phyloP scores from a whole-genome alignment of 2,113 vertebrate genomes.

The Vicugna pacos region DNA sequence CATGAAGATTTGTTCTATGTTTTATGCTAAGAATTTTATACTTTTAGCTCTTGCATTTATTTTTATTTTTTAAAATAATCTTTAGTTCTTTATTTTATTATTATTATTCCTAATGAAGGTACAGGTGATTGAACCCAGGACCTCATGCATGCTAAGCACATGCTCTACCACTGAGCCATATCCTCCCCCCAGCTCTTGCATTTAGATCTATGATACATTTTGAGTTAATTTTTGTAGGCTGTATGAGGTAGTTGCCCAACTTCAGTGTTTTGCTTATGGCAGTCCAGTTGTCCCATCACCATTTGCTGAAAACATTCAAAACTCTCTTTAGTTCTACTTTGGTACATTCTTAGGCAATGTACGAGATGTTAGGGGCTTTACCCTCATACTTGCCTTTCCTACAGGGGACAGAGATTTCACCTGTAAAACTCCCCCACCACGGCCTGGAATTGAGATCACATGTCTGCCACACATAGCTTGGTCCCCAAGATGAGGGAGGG shows the following conservation, averaged over 20 bases:
- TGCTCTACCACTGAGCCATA: too few species aligned
- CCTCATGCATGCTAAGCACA: too few species aligned
- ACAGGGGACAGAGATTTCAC: not conserved
- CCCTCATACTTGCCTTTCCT: not conserved
- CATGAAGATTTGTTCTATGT: not conserved
- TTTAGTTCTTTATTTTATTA: too few species aligned
- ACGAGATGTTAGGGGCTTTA: not conserved
- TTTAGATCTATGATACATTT: not conserved
- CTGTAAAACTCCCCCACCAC: not conserved
- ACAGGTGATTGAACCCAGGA: too few species aligned
- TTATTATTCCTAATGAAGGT: too few species aligned
- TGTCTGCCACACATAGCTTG: not conserved
- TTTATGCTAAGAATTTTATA: not conserved
- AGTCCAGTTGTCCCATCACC: not conserved
- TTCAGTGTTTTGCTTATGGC: not conserved
- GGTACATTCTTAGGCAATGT: not conserved
- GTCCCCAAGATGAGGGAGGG: not conserved
- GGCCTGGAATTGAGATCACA: not conserved
- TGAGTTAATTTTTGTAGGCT: not conserved
- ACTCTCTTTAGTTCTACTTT: not conserved
- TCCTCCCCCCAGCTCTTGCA: not conserved
- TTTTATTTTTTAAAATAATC: too few species aligned
- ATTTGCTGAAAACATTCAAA: not conserved
- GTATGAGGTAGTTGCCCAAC: not conserved
- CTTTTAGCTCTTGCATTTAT: not conserved